Percentiles rank a stretch among this genome's conserved stretches.
These are phyloP conservation scores for Drosophila melanogaster DNA, from an alignment of 1,140 invertebrate genomes.

Conservation along the genomic window DNA sequence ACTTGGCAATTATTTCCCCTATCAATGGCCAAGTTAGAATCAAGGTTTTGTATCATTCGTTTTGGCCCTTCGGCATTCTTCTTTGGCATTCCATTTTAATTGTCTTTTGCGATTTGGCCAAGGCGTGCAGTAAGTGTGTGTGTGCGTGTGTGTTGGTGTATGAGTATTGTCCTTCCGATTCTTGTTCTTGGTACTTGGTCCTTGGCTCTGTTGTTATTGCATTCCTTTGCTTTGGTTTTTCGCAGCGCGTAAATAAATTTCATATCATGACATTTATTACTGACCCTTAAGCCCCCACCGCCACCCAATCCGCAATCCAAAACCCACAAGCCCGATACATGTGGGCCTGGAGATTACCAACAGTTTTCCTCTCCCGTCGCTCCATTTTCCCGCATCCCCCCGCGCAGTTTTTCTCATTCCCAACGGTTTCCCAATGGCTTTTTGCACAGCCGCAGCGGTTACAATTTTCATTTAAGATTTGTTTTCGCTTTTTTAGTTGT, in stretches of 20 bases:
- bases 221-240: constrained; percentile 79
- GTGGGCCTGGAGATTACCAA: constrained; percentile 61
- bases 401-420: constrained; percentile 23
- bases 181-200: constrained; percentile 23
- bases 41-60: constrained; percentile 22
- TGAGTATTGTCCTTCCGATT: constrained; percentile 50
- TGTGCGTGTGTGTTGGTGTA: constrained; percentile 35
- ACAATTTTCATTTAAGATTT: constrained; percentile 82
- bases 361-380: constrained; percentile 18
- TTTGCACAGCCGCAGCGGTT: constrained; percentile 55
- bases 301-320: constrained; percentile 39
- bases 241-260: constrained; percentile 80
- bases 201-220: constrained; percentile 56
- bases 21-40: constrained; percentile 12
- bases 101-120: constrained; percentile 58
- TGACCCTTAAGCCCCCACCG: constrained; percentile 68
- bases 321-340: constrained; percentile 52
- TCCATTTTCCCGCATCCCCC: background rate
- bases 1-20: constrained; percentile 1
- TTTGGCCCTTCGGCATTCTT: constrained; percentile 35
- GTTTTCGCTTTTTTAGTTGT: constrained; percentile 57
- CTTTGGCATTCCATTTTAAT: constrained; percentile 54
- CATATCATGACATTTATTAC: constrained; percentile 82
- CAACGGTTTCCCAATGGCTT: constrained; percentile 55
- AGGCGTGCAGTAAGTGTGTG: constrained; percentile 1